These are phyloP conservation scores for Synergus gifuensis DNA, from an alignment of 2,888 invertebrate species.

Conservation along the genomic window DNA sequence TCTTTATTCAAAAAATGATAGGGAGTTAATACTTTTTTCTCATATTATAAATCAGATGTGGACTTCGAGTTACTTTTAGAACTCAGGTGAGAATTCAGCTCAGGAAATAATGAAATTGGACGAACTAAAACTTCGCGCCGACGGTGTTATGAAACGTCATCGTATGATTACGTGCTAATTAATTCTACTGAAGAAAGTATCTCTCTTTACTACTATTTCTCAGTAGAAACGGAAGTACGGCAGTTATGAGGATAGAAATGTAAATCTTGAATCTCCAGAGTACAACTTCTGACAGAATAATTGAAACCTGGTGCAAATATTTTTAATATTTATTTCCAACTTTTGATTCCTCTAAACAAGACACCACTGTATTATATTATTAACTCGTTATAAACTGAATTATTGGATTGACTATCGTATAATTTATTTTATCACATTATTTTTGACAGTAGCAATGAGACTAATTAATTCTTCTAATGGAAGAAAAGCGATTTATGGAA, in stretches of 20 bases:
- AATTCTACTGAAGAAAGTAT: constrained; percentile 35
- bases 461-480: neutral
- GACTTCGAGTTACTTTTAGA: neutral
- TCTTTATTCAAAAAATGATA: neutral
- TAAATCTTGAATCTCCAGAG: constrained; percentile 31
- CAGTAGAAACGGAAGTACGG: constrained; percentile 39
- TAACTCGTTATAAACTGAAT: neutral
- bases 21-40: neutral
- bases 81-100: constrained; percentile 37
- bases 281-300: neutral
- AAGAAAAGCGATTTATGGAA: constrained; percentile 11
- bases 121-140: constrained; percentile 18
- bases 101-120: constrained; percentile 38
- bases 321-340: neutral
- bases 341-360: neutral
- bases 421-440: constrained; percentile 17
- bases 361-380: neutral
- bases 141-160: constrained; percentile 40
- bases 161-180: constrained; percentile 40
- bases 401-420: constrained; percentile 13
- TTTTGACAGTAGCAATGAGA: neutral
- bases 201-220: constrained; percentile 30
- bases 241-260: constrained; percentile 30
- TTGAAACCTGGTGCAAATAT: neutral
- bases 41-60: neutral